phyloP scores from a whole-genome alignment of 2,888 invertebrate species.

The Drosophila mimica region DNA sequence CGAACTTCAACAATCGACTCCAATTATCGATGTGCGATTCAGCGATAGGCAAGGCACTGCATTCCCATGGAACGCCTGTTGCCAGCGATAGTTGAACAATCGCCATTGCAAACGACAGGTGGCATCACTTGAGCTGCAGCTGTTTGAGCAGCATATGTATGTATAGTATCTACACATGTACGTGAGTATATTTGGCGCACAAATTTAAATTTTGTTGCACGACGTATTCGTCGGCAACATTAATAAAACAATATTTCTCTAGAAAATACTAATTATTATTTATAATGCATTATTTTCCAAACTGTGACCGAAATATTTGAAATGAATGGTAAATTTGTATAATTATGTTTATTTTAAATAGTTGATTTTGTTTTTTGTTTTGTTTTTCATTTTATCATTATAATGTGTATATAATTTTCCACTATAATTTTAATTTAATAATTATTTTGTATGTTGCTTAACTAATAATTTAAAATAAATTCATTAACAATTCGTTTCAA shows the following conservation, averaged over 20 bases:
- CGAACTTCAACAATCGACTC: background rate
- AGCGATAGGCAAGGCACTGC: background rate
- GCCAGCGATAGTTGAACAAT: background rate
- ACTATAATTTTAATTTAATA: slow-evolving; percentile 72
- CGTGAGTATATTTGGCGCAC: background rate
- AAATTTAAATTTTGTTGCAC: background rate
- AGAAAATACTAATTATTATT: background rate
- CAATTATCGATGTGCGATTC: slow-evolving; percentile 20
- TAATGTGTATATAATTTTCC: slow-evolving; percentile 70
- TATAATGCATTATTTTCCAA: background rate
- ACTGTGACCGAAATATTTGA: background rate
- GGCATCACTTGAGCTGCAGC: slow-evolving; percentile 1
- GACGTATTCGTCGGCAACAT: too few species aligned
- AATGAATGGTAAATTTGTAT: slow-evolving; percentile 33
- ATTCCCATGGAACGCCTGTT: background rate
- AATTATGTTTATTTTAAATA: slow-evolving; percentile 55
- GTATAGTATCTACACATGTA: background rate
- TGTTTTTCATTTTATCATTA: slow-evolving; percentile 26
- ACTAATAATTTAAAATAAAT: slow-evolving; percentile 68
- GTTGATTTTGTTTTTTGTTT: slow-evolving; percentile 22
- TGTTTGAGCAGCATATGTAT: background rate
- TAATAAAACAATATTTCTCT: background rate
- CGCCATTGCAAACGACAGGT: background rate
- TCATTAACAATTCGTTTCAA: slow-evolving; percentile 75
- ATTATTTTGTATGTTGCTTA: slow-evolving; percentile 53